Evolutionary conservation across 1,140 invertebrate genomes (phyloP).

Genomic region (Drosophila santomea): DNA sequence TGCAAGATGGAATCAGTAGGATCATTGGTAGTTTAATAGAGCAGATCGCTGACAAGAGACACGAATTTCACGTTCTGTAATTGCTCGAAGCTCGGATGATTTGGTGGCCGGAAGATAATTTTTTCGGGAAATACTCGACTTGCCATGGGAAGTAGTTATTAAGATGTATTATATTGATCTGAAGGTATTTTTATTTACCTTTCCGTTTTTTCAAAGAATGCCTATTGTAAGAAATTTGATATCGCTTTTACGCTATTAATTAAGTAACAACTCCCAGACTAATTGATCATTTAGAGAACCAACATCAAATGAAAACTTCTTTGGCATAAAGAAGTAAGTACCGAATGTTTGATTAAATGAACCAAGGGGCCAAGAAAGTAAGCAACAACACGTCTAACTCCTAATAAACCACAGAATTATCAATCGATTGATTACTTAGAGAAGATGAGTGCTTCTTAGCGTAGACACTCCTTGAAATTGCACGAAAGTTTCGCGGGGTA

Average conservation of each 20-base stretch:
- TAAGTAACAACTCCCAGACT: no score
- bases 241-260: no score
- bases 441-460: slow-evolving; percentile 14
- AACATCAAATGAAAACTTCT: no score
- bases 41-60: slow-evolving; percentile 2
- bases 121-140: background rate
- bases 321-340: no score
- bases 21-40: slow-evolving; percentile 10
- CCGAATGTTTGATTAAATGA: no score
- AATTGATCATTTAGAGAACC: no score
- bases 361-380: background rate
- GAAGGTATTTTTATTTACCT: background rate
- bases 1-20: background rate
- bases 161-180: background rate
- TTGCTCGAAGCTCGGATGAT: background rate
- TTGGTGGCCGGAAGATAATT: background rate
- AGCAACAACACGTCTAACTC: background rate
- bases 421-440: slow-evolving; percentile 15
- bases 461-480: slow-evolving; percentile 7
- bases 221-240: no score
- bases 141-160: background rate
- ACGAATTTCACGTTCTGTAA: slow-evolving; percentile 17
- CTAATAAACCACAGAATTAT: background rate
- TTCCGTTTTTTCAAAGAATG: background rate
- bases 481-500: slow-evolving; percentile 14